Evolutionary conservation across 1,140 invertebrate species (phyloP).

Genomic region (Bombus waltoni): DNA sequence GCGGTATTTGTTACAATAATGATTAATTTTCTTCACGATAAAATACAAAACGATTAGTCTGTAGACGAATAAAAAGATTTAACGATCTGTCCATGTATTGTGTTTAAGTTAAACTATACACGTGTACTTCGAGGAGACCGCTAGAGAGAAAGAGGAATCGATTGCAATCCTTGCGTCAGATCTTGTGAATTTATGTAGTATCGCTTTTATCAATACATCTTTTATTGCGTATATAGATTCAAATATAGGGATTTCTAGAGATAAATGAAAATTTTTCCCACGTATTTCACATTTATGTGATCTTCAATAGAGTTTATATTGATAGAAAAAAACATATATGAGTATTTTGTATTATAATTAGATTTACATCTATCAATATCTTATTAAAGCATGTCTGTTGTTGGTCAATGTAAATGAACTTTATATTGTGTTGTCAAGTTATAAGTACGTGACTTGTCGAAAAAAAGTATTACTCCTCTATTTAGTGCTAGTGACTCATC

Average conservation of each 20-base stretch:
- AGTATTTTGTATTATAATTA: neutral
- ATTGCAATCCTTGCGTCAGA: constrained; percentile 38
- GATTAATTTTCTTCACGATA: neutral
- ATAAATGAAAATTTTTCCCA: neutral
- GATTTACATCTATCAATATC: neutral
- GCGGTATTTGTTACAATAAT: neutral
- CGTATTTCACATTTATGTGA: neutral
- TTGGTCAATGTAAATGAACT: constrained; percentile 30
- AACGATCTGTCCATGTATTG: neutral
- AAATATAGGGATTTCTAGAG: neutral
- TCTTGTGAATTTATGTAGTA: constrained; percentile 44
- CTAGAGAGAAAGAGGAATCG: constrained; percentile 17
- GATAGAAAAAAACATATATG: neutral
- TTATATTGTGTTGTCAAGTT: neutral
- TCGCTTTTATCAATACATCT: neutral
- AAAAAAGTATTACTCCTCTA: constrained; percentile 12
- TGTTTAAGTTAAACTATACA: neutral
- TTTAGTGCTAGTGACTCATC: constrained; percentile 42
- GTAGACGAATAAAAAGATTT: neutral
- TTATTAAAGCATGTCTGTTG: too few relatives aligned
- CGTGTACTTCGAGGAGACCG: neutral
- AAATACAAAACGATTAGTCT: neutral
- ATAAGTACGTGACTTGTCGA: constrained; percentile 21
- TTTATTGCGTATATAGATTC: neutral
- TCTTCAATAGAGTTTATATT: neutral